These are phyloP conservation scores for Chamaea fasciata DNA, from an alignment of 2,113 vertebrate genomes.

Conservation along the genomic window DNA sequence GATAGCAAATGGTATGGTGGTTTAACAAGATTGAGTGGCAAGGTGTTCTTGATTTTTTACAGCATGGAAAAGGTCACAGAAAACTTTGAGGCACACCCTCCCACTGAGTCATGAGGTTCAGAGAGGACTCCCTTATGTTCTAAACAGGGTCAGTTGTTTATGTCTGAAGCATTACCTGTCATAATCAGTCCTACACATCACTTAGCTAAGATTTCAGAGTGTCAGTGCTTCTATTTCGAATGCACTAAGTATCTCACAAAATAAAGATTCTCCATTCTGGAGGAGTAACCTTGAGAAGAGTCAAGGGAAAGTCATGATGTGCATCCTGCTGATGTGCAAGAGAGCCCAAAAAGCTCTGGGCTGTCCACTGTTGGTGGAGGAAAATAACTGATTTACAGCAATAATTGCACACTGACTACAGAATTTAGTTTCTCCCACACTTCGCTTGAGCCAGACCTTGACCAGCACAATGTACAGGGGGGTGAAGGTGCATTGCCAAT, in stretches of 20 bases:
- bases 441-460: background rate
- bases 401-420: background rate
- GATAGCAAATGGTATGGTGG: accelerated
- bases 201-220: background rate
- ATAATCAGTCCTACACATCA: background rate
- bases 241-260: background rate
- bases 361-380: background rate
- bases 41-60: background rate
- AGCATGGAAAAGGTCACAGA: background rate
- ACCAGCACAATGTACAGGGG: background rate
- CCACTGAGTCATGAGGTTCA: background rate
- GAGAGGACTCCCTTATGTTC: background rate
- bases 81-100: background rate
- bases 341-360: background rate
- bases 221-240: accelerated
- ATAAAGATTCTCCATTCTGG: background rate
- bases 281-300: background rate
- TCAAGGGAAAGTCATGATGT: background rate
- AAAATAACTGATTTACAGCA: background rate
- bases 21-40: background rate
- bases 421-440: background rate
- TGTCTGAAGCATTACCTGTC: background rate
- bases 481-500: background rate
- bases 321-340: background rate
- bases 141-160: background rate